phyloP scores from a whole-genome alignment of 30 jellyfish, hydroid and myxozoan genomes.

The Pelagia noctiluca region DNA sequence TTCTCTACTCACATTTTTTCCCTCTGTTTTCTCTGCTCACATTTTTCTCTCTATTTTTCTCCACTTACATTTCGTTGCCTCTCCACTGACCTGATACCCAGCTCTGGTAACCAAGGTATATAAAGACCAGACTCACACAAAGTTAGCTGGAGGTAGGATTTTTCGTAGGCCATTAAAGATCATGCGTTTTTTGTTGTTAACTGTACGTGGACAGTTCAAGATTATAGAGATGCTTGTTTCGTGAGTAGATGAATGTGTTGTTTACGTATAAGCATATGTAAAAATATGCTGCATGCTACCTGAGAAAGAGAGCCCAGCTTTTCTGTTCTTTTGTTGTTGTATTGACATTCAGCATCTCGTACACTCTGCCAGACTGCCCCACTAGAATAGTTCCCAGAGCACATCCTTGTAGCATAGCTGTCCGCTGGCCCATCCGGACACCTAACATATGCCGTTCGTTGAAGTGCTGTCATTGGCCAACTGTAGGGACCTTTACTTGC shows the following conservation, averaged over 20 bases:
- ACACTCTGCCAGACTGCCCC: conserved; percentile 40
- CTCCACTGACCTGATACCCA: too few species aligned
- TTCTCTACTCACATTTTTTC: too few species aligned
- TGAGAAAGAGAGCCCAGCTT: conserved; percentile 31
- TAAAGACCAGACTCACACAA: too few species aligned
- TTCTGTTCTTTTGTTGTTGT: conserved; percentile 26
- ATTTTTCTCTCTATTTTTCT: too few species aligned
- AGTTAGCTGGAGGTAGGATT: background rate
- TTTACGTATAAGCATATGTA: background rate
- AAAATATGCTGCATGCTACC: conserved; percentile 3
- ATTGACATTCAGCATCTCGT: conserved; percentile 28
- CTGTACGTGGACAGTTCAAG: background rate
- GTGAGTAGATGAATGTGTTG: background rate
- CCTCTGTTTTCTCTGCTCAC: too few species aligned
- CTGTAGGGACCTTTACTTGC: conserved; percentile 57
- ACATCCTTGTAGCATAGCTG: conserved; percentile 32
- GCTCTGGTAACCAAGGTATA: too few species aligned
- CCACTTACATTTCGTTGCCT: too few species aligned
- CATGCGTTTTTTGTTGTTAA: background rate
- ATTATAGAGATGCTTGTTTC: background rate
- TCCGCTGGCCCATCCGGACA: conserved; percentile 62
- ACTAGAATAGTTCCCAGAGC: conserved; percentile 23
- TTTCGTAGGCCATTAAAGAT: background rate
- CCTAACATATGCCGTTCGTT: conserved; percentile 22
- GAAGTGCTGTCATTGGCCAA: conserved; percentile 35